These are phyloP conservation scores for Ruditapes philippinarum DNA, from an alignment of 1,140 invertebrate species.

Conservation along the genomic window DNA sequence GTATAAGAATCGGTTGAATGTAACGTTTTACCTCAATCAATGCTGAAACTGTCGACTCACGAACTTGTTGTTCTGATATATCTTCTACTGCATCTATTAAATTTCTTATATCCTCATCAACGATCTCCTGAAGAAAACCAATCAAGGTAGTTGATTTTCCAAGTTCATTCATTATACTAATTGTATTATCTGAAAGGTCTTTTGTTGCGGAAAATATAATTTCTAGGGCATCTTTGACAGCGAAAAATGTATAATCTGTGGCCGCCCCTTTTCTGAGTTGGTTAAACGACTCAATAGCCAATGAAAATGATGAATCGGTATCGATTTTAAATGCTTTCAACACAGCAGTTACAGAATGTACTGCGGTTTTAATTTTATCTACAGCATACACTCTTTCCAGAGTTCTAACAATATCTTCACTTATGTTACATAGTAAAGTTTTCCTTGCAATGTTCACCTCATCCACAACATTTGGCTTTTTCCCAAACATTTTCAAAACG, in stretches of 20 bases:
- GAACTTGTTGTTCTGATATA: too few relatives aligned
- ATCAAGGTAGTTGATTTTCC: slow-evolving; percentile 61
- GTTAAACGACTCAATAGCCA: slow-evolving; percentile 31
- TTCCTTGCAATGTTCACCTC: neutral
- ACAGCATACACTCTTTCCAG: neutral
- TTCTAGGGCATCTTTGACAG: slow-evolving; percentile 23
- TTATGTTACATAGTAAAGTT: neutral
- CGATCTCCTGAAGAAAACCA: slow-evolving; percentile 68
- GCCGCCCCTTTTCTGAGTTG: slow-evolving; percentile 3
- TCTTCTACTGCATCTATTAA: slow-evolving; percentile 78
- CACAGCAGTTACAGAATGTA: neutral
- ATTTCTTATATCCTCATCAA: slow-evolving; percentile 75
- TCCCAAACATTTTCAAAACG: neutral
- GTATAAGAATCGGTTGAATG: slow-evolving; percentile 64
- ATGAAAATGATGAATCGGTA: neutral
- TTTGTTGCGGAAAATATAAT: slow-evolving; percentile 7
- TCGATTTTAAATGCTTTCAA: too few relatives aligned
- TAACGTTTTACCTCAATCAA: slow-evolving; percentile 73
- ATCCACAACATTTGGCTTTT: neutral
- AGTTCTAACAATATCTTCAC: neutral
- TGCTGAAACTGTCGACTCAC: slow-evolving; percentile 74
- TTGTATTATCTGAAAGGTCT: slow-evolving; percentile 21
- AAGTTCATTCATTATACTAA: slow-evolving; percentile 63
- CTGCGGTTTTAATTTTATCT: neutral
- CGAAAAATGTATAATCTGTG: slow-evolving; percentile 27